Percentiles rank a stretch among this genome's conserved stretches.
Conservation (phyloP, 2,888 invertebrate genomes). For the Hirtodrosophila duncani region DNA sequence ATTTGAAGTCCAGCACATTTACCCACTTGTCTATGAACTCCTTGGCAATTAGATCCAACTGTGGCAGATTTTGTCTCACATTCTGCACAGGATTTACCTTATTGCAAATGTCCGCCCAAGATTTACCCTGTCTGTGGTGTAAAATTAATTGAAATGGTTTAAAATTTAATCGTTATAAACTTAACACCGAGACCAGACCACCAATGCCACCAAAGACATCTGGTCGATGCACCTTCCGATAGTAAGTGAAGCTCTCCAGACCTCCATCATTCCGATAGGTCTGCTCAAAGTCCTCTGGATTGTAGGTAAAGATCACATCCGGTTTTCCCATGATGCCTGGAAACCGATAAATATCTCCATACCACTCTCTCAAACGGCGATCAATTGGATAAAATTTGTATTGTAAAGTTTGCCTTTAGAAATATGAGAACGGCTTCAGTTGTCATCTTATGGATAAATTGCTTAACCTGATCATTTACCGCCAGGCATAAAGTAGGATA, state of each 20-base stretch:
- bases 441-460: not conserved
- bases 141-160: no score
- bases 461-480: constrained; percentile 37
- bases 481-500: constrained; percentile 68
- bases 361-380: constrained; percentile 52
- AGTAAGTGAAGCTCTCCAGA: constrained; percentile 77
- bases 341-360: constrained; percentile 78
- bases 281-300: constrained; percentile 79
- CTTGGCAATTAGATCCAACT: constrained; percentile 65
- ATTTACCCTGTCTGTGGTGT: constrained; percentile 82
- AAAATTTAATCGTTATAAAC: no score
- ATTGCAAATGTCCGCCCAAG: constrained; percentile 84
- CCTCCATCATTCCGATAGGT: constrained; percentile 79
- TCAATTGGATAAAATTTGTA: constrained; percentile 62
- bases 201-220: constrained; percentile 75
- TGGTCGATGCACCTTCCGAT: constrained; percentile 76
- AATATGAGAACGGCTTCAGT: not conserved
- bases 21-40: constrained; percentile 69
- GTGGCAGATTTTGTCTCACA: constrained; percentile 60
- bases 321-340: constrained; percentile 75
- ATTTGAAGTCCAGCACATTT: rapidly evolving
- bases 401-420: constrained; percentile 59
- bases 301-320: constrained; percentile 78
- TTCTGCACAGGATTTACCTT: constrained; percentile 78
- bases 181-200: constrained; percentile 71